Evolutionary conservation across 1,140 invertebrate species (phyloP).

Genomic region (Asobara japonica): DNA sequence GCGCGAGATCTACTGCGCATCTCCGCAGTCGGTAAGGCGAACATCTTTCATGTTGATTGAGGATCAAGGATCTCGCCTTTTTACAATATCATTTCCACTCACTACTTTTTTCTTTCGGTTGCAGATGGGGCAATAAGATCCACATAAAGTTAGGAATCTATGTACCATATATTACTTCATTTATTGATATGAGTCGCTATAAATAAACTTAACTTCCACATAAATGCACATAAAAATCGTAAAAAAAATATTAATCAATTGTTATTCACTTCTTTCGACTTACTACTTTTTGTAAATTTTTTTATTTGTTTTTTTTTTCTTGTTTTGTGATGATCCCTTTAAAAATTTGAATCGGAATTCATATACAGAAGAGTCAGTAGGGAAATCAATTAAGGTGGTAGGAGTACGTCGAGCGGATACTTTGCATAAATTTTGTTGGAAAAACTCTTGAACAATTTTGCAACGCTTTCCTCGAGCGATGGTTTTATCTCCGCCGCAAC

Average conservation of each 20-base stretch:
- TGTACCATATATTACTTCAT: too few species aligned
- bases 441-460: conserved; percentile 68
- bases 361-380: neutral
- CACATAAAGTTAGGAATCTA: too few species aligned
- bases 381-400: conserved; percentile 46
- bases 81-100: neutral
- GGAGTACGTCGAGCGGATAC: conserved; percentile 57
- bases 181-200: too few species aligned
- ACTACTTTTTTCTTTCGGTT: neutral
- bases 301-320: neutral
- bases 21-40: neutral
- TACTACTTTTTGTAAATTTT: too few species aligned
- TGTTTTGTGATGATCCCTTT: neutral
- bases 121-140: neutral
- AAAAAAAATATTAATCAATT: too few species aligned
- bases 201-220: neutral
- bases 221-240: too few species aligned
- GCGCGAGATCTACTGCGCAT: neutral
- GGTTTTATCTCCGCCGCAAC: conserved; percentile 72
- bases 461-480: conserved; percentile 67
- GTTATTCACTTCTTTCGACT: too few species aligned
- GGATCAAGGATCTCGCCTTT: neutral
- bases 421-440: conserved; percentile 67
- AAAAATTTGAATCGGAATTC: neutral
- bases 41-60: neutral